Evolutionary conservation across 1,140 invertebrate genomes (phyloP).

Genomic region (Homarus americanus): DNA sequence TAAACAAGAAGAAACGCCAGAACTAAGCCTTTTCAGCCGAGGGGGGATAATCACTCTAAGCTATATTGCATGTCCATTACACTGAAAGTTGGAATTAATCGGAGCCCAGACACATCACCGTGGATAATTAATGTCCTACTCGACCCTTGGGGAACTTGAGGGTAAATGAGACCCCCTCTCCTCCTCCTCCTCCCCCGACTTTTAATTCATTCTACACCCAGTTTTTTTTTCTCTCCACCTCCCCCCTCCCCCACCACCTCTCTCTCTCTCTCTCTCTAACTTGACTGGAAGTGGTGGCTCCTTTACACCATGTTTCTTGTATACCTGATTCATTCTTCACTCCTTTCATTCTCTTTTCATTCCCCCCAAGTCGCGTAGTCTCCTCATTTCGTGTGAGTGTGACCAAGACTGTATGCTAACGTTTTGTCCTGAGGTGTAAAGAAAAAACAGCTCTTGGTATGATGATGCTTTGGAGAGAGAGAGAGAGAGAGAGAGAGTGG

Average conservation of each 20-base stretch:
- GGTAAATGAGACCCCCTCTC: constrained; percentile 21
- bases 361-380: no score
- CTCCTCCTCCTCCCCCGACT: no score
- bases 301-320: no score
- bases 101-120: constrained; percentile 30
- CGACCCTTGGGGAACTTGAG: constrained; percentile 12
- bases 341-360: no score
- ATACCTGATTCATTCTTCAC: no score
- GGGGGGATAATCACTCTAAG: constrained; percentile 70
- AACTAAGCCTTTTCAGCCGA: constrained; percentile 60
- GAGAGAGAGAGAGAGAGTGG: no score
- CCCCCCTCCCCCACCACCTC: not conserved
- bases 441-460: no score
- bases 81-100: constrained; percentile 66
- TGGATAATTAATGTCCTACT: constrained; percentile 61
- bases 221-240: not conserved
- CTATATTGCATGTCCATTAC: constrained; percentile 71
- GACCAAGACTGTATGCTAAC: no score
- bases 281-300: no score
- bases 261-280: not conserved
- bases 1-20: constrained; percentile 66
- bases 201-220: not conserved
- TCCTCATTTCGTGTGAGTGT: no score
- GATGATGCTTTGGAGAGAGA: no score
- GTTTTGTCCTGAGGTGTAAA: no score